Conservation (phyloP, 2,113 vertebrate species). For the Anas platyrhynchos region DNA sequence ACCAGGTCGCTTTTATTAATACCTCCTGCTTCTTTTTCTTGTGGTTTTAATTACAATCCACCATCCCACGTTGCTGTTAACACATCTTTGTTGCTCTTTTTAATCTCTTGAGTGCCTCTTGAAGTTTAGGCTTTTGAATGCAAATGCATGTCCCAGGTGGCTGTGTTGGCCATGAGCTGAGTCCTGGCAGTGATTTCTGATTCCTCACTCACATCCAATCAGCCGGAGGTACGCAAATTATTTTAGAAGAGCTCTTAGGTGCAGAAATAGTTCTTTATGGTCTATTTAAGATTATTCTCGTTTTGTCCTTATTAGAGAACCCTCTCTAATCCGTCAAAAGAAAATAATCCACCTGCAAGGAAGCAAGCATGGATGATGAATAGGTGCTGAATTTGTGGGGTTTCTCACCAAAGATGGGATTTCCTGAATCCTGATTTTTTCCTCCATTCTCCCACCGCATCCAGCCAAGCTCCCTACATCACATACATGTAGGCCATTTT, state of each 20-base stretch:
- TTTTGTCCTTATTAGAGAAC: neutral
- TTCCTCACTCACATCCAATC: neutral
- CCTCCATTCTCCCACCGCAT: neutral
- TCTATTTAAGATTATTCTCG: neutral
- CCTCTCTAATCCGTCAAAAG: neutral
- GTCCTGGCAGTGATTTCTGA: neutral
- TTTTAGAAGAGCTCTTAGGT: neutral
- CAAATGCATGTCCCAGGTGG: neutral
- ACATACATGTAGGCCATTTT: neutral
- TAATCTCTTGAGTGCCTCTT: neutral
- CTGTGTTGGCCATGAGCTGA: neutral
- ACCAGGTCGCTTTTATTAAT: neutral
- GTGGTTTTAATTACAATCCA: neutral
- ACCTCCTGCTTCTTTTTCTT: neutral
- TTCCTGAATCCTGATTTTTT: neutral
- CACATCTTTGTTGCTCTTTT: neutral
- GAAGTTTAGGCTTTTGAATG: neutral
- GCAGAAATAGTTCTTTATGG: neutral
- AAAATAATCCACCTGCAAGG: neutral
- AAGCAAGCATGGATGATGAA: neutral
- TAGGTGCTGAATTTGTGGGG: neutral
- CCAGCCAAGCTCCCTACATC: neutral
- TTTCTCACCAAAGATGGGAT: neutral
- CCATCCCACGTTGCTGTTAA: neutral
- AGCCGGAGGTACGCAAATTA: neutral